Base-by-base conservation (phyloP, 2,113 vertebrate species). In the Centropus bengalensis region DNA sequence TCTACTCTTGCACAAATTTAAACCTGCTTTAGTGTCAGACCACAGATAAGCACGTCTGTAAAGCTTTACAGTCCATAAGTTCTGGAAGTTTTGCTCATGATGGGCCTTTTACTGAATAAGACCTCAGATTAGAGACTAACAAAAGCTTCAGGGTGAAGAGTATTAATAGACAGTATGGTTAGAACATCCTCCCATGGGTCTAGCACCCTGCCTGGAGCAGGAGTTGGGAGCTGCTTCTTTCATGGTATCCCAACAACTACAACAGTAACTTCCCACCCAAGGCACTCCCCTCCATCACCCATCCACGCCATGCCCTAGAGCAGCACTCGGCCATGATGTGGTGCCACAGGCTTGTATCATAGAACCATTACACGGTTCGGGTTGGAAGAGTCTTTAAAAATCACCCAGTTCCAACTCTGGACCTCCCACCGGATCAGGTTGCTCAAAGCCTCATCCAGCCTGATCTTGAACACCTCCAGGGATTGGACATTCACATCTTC, bases 271-370 rank as follows among this genome's bases (percentile, higher is more conserved):
- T 81, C 21, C 59, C 20, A 38, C 32, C 3, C 12, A 56, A 33
- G 9, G 68, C 8, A 6, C 15, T 73, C 1, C 0, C 9, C 49
- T 86, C 30, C 51, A n/a, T 30, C 3, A 0, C 55, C 30, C 7
- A 2, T 28, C 52, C 28, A 81, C 73, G 63, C 36, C 64, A 1
- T 2, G 7, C 20, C 47, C 60, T 59, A 14, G 24, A 68, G 19
- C 26, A 44, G 32, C 38, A 3, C 0, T 6, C 36, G 64, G 32
- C 67, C 14, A 4, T 0, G 9, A 28, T 38, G 33, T 42, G 55
- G 33, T 28, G 40, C 18, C 49, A 28, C 16, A 44, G 71, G 9
- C 24, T 45, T 38, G 22, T 44, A 11, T 22, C 44, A 13, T 44
- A 44, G 44, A 44, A 44, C 16, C 44, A 44, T 44, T 14, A 13